Evolutionary conservation across 2,113 vertebrate species (phyloP), one percentile per base, ranked within the genome.

Genomic region (Pterocles burchelli): DNA sequence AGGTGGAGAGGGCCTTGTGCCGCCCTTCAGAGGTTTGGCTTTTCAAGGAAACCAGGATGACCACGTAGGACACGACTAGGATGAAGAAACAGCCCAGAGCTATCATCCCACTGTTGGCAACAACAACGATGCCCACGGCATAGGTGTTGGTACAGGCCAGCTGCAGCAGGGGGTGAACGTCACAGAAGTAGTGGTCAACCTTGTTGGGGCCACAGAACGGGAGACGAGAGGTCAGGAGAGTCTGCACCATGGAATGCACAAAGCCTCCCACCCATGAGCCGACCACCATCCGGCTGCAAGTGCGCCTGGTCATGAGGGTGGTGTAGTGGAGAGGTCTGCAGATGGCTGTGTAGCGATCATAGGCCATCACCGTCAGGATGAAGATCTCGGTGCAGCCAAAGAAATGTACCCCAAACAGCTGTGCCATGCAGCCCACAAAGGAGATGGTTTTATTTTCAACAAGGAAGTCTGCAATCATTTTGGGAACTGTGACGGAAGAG

Each of bases 131-230:
- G 11, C 94, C 90, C 29, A 70, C 34, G 1, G 18, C 7, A 0
- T 63, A 65, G 6, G 80, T 97, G 52, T 97, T 17, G 0, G 71
- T 49, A 3, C 97, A 96, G 43, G 93, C 95, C 46, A 96, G 80
- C 45, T 31, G 66, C 5, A 98, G 76, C 4, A 97, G 72, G 33
- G 96, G 95, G 5, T 74, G 95, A n/a, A 96, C 49, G 4, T 97
- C 97, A 36, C 97, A 98, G 85, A 97, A 96, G 62, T 95, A 97
- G 31, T 97, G 96, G 55, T 96, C 94, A 55, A 97, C 97, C 62
- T 88, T 33, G 38, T 95, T 96, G 51, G 95, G 95, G 5, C 95
- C 90, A 62, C 97, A 97, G 70, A 97, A 97, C 1, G 88, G 92
- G 68, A 97, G 72, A 33, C 3, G 18, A 20, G 57, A 36, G 19